A percentile compares a stretch with the other conserved stretches of the same genome.
Conservation (phyloP, 1,140 invertebrate genomes). For the Anastatus disparis region DNA sequence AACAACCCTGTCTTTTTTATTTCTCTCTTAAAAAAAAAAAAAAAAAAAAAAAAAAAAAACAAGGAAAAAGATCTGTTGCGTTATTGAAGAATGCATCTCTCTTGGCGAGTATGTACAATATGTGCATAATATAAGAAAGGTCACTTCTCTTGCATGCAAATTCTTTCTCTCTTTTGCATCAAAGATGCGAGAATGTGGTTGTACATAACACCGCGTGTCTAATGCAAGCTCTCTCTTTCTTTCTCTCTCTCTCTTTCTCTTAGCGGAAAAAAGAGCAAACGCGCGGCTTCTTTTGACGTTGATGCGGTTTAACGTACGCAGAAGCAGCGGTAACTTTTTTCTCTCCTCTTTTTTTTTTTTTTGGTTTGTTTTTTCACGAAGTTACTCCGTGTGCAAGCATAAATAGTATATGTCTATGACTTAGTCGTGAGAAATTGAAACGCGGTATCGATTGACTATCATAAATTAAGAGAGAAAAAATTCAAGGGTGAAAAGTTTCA, state of each 20-base stretch:
- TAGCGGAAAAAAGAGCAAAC: background rate
- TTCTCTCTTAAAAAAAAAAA: too few relatives aligned
- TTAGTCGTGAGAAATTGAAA: background rate
- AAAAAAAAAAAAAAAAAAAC: too few relatives aligned
- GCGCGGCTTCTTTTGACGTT: background rate
- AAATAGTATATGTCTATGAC: background rate
- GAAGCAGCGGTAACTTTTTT: too few relatives aligned
- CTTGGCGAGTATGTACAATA: too few relatives aligned
- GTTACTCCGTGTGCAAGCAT: slow-evolving; percentile 8
- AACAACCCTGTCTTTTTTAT: background rate
- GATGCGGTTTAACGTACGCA: background rate
- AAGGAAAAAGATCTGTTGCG: background rate
- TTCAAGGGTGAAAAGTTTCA: too few relatives aligned
- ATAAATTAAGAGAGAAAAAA: too few relatives aligned
- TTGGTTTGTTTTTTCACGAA: slow-evolving; percentile 34
- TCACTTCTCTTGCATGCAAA: background rate
- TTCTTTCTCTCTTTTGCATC: background rate
- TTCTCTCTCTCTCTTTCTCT: too few relatives aligned
- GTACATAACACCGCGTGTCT: background rate
- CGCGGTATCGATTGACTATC: too few relatives aligned
- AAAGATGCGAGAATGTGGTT: background rate
- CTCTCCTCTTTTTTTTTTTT: too few relatives aligned
- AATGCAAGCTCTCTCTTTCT: slow-evolving; percentile 14
- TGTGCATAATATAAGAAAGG: background rate
- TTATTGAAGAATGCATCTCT: background rate